Conservation (phyloP, 2,888 invertebrate species). For the Dascillus cervinus region DNA sequence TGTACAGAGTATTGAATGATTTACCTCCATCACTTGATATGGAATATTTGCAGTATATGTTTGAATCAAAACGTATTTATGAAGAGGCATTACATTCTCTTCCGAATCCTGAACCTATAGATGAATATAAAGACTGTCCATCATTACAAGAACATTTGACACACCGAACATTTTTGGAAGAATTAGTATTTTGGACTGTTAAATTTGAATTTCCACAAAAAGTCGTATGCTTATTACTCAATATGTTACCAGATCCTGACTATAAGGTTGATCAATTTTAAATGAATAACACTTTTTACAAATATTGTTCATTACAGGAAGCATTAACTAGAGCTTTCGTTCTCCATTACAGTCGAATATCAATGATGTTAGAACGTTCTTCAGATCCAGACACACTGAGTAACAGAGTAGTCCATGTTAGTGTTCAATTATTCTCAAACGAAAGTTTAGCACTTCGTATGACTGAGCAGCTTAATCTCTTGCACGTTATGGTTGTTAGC, state of each 20-base stretch:
- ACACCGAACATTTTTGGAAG: conserved; percentile 83
- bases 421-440: conserved; percentile 93
- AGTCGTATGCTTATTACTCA: conserved; percentile 87
- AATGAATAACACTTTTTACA: not conserved
- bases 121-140: conserved; percentile 72
- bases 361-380: conserved; percentile 80
- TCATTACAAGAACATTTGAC: conserved; percentile 70
- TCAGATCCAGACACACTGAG: conserved; percentile 85
- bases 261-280: conserved; percentile 62
- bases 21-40: conserved; percentile 57
- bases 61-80: conserved; percentile 66
- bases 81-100: conserved; percentile 74
- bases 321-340: conserved; percentile 91
- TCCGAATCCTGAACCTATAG: conserved; percentile 61
- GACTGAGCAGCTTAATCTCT: conserved; percentile 80
- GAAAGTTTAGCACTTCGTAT: conserved; percentile 84
- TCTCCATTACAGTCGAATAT: conserved; percentile 91
- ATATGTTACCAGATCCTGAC: conserved; percentile 90
- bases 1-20: conserved; percentile 64
- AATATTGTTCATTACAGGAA: conserved; percentile 51
- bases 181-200: conserved; percentile 97
- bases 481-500: conserved; percentile 89
- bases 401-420: conserved; percentile 95
- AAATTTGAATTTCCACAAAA: conserved; percentile 97
- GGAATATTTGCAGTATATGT: conserved; percentile 66